Conservation (phyloP, 2,797 vertebrate species). For the Erithacus rubecula region DNA sequence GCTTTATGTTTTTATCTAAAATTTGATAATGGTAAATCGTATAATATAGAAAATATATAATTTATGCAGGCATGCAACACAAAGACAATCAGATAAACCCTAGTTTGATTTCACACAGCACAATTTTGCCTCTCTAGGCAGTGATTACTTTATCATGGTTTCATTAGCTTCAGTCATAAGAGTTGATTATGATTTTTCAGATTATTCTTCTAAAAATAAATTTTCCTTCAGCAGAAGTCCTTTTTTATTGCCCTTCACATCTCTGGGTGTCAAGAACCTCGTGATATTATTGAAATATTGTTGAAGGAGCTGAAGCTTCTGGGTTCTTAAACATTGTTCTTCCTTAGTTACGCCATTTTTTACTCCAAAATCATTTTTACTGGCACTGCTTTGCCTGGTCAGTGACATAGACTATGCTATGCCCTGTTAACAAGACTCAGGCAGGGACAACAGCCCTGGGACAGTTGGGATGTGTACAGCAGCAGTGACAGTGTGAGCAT, state of each 20-base stretch:
- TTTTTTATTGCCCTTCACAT: not conserved
- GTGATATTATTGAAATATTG: too few species aligned
- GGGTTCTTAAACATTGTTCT: not conserved
- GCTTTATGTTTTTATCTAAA: not conserved
- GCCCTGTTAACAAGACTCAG: not conserved
- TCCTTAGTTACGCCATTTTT: not conserved
- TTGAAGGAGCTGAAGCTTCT: too few species aligned
- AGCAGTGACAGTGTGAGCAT: not conserved
- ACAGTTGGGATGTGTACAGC: rapidly evolving
- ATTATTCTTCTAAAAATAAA: not conserved
- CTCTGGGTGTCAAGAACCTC: not conserved
- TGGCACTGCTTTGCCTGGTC: not conserved
- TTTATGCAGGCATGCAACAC: not conserved
- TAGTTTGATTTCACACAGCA: not conserved
- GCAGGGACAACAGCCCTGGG: not conserved
- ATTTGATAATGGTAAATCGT: not conserved
- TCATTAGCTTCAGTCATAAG: not conserved
- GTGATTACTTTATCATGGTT: not conserved
- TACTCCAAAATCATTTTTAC: not conserved
- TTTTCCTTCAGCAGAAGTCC: not conserved
- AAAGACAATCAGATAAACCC: not conserved
- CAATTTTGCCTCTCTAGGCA: not conserved
- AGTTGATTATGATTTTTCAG: not conserved
- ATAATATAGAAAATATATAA: not conserved
- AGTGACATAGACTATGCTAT: not conserved